Conservation (phyloP, 2,113 vertebrate species). For the Garra rufa region DNA sequence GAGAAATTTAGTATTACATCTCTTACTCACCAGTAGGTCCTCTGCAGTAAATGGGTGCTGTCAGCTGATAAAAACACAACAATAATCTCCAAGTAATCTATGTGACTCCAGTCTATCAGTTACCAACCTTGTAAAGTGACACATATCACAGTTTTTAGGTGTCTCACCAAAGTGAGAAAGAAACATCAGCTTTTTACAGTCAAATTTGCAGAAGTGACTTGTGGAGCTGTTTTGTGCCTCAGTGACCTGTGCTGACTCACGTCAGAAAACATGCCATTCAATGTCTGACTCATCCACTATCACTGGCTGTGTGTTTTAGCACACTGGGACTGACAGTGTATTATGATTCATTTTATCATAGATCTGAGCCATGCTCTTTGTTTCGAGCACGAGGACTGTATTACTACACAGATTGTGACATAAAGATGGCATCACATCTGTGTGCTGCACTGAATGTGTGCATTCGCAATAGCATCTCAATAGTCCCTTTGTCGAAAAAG, state of each 20-base stretch:
- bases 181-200: not conserved
- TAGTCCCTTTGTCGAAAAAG: not conserved
- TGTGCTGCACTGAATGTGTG: not conserved
- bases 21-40: not conserved
- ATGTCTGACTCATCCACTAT: constrained; percentile 11
- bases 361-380: not conserved
- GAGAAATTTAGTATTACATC: not conserved
- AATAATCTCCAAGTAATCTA: too few species aligned
- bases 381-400: not conserved
- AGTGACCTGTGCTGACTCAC: not conserved
- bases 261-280: not conserved
- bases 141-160: not conserved
- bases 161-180: not conserved
- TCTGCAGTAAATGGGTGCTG: not conserved
- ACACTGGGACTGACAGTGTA: not conserved
- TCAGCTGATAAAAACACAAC: not conserved
- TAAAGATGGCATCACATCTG: not conserved
- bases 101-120: not conserved
- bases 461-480: not conserved
- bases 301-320: not conserved
- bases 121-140: not conserved
- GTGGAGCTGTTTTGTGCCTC: not conserved
- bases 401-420: not conserved
- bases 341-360: constrained; percentile 8
- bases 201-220: not conserved